Evolutionary conservation across 2,888 invertebrate species (phyloP).

Genomic region (Pyrrhosoma nymphula): DNA sequence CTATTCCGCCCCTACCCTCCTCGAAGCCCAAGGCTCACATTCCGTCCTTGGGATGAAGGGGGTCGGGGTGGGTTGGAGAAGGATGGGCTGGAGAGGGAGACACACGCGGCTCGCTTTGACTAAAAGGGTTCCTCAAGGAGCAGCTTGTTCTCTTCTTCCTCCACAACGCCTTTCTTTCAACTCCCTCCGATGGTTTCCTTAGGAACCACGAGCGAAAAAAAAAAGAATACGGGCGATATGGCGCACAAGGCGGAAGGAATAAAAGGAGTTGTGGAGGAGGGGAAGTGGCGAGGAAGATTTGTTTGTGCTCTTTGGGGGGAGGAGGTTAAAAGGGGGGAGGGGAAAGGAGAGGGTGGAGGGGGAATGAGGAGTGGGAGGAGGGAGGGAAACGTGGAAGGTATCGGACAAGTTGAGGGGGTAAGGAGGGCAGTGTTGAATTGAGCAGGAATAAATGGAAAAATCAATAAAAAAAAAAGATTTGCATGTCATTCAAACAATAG

Average conservation of each 20-base stretch:
- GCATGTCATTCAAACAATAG: no score
- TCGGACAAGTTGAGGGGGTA: no score
- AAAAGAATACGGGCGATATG: slow-evolving; percentile 42
- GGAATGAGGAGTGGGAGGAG: background rate
- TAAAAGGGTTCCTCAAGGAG: slow-evolving; percentile 46
- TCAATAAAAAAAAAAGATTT: background rate
- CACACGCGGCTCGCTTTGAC: slow-evolving; percentile 57
- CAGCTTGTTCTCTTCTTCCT: slow-evolving; percentile 41
- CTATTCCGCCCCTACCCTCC: background rate
- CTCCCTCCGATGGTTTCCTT: slow-evolving; percentile 48
- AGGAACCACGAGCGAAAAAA: slow-evolving; percentile 45
- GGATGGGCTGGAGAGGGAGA: background rate
- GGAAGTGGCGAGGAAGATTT: background rate
- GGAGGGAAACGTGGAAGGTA: background rate
- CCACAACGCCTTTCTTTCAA: slow-evolving; percentile 65
- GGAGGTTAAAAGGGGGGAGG: background rate
- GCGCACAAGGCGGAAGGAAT: slow-evolving; percentile 63
- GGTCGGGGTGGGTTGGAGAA: background rate
- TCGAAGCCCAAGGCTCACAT: background rate
- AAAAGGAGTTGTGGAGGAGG: background rate
- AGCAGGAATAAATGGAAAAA: background rate
- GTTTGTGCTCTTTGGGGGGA: background rate
- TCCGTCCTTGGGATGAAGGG: background rate
- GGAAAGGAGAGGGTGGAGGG: background rate
- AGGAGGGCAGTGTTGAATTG: background rate